Base-by-base conservation (phyloP, 2,797 vertebrate species). In the Xiphorhynchus erythropygius region DNA sequence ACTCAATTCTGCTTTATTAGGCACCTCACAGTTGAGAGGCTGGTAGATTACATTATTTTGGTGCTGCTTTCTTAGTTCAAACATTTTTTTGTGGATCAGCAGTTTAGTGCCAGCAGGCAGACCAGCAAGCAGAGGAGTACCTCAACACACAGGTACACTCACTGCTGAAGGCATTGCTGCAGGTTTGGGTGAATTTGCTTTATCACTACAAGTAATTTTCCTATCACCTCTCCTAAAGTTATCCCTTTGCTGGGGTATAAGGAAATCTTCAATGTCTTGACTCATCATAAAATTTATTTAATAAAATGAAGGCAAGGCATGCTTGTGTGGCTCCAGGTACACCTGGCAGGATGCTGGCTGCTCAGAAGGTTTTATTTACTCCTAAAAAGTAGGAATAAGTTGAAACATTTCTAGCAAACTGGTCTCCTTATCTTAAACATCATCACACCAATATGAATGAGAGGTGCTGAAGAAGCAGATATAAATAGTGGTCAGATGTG, bases 351-450 rank as follows among this genome's bases (percentile, higher is more conserved):
- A 28, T 78, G n/a, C 10, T 68, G 32, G 13, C n/a, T 50, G 37
- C n/a, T 80, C 53, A 46, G 23, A 57, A 49, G 39, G 9, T 44
- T 60, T 87, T 62, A 62, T 75, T 86, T 77, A 39, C 65, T 94
- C 30, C 33, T 60, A 30, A 65, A 52, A 15, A 77, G 53, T 5
- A 84, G 18, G 30, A 85, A 75, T 78, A 60, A 62, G 3, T 28
- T 62, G 19, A 56, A 69, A 50, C 27, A 28, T 77, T 80, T 81
- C 32, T 79, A 82, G 27, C 12, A 33, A 59, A 41, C 17, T 32
- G 42, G 28, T 84, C 73, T 91, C 90, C 65, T 64, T 88, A 47
- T 78, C 78, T 94, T 84, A 90, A 63, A 78, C 53, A 55, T 62
- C 37, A 69, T 56, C 12, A 16, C 24, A 69, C n/a, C 30, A 53